Evolutionary conservation across 2,888 invertebrate genomes (phyloP), one percentile per base, ranked within the genome.

Genomic region (Tyria jacobaeae): DNA sequence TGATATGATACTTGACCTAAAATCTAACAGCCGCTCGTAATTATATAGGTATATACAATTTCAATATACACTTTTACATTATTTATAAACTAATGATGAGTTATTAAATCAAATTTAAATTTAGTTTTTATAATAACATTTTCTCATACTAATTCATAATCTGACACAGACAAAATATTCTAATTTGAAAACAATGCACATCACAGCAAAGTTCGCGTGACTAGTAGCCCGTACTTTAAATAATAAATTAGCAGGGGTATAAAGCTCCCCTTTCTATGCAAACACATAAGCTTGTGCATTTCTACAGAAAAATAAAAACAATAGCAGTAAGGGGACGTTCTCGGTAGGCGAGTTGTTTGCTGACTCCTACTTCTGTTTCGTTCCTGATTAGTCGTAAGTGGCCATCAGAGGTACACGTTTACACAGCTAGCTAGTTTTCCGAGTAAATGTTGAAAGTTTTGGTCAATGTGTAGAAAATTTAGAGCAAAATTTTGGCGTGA

Each of bases 241-340:
- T 89, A 87, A 88, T 88, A 87, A 83, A 89, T 88, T 84, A 87
- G 82, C 73, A 68, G 58, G 60, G 66, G 75, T 76, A 80, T 79
- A 81, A 79, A 81, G 69, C 70, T 80, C 80, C 78, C 76, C 68
- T 77, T 80, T 75, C 78, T 81, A 80, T 80, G 83, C 84, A 83
- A 85, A 86, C 83, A 82, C 73, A 79, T 77, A 78, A 79, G 78
- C 76, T 76, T 74, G 60, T 68, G 66, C 78, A 78, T 78, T 80
- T 71, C 68, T 61, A 70, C 64, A 74, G 75, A 82, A 81, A 81
- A 80, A 53, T 21, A 37, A 62, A 52, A 53, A 31, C 25, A 52
- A 14, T 47, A 47, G 39, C 17, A 54, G 5, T 53, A 35, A 57
- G 50, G 49, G 31, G 55, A 52, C 31, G 53, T 57, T 54, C 54